These are phyloP conservation scores for Himalopsyche tibetana DNA, from an alignment of 2,888 invertebrate species.

Conservation along the genomic window DNA sequence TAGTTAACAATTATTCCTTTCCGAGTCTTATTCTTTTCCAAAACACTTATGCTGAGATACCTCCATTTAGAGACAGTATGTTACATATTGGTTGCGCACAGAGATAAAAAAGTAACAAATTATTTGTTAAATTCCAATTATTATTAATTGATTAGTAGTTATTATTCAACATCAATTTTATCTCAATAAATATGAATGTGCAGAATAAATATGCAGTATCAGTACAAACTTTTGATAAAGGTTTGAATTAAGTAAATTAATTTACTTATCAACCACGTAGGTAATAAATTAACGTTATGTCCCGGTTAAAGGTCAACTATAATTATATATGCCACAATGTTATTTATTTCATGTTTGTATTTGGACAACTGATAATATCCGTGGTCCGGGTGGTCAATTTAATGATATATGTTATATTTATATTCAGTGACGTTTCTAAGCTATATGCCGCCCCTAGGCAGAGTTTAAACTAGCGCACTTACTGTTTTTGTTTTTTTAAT, in stretches of 20 bases:
- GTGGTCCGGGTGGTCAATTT: neutral
- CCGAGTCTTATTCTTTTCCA: too few relatives aligned
- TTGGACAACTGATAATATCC: neutral
- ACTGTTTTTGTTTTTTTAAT: too few relatives aligned
- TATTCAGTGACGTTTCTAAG: too few relatives aligned
- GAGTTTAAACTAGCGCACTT: too few relatives aligned
- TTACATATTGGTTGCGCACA: too few relatives aligned
- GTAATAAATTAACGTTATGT: neutral
- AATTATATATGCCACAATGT: neutral
- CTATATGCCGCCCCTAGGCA: too few relatives aligned
- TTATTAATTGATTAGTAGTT: neutral
- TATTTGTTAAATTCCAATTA: too few relatives aligned
- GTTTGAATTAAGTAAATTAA: neutral
- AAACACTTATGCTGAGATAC: too few relatives aligned
- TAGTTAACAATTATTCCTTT: too few relatives aligned
- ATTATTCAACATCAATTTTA: neutral
- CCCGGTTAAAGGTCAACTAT: slow-evolving; percentile 5
- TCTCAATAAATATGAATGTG: neutral
- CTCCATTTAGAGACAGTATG: too few relatives aligned
- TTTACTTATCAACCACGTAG: neutral
- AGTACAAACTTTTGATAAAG: neutral
- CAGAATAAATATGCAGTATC: slow-evolving; percentile 15
- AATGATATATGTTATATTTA: neutral
- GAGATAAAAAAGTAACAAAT: too few relatives aligned
- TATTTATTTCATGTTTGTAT: neutral